Evolutionary conservation across 23 tunicate species (phyloP).

Genomic region (Aplidium turbinatum): DNA sequence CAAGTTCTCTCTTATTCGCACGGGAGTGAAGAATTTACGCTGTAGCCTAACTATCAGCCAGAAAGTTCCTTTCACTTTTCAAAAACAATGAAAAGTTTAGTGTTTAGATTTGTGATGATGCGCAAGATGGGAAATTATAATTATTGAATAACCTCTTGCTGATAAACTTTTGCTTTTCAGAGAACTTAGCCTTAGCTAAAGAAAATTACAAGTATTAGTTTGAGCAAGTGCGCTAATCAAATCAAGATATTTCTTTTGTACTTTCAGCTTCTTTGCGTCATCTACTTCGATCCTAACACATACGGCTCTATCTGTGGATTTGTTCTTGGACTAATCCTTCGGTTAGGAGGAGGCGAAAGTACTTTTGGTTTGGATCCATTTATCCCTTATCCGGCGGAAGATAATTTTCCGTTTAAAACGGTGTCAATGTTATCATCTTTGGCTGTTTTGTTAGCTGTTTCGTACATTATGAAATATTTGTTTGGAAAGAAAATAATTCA

Average conservation of each 20-base stretch:
- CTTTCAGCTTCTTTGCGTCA: constrained; percentile 52
- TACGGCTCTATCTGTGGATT: constrained; percentile 75
- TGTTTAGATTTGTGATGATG: no score
- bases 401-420: constrained; percentile 78
- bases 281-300: constrained; percentile 82
- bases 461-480: constrained; percentile 15
- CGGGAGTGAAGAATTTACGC: no score
- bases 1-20: no score
- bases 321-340: constrained; percentile 58
- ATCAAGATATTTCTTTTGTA: not conserved
- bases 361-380: constrained; percentile 56
- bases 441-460: constrained; percentile 37
- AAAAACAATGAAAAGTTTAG: no score
- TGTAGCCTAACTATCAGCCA: no score
- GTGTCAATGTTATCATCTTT: constrained; percentile 61
- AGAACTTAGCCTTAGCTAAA: no score
- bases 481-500: constrained; percentile 37
- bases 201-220: no score
- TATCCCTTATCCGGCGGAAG: constrained; percentile 67
- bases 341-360: constrained; percentile 81
- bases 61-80: no score
- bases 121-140: no score
- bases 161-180: no score
- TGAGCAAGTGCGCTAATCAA: no score
- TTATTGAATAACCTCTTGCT: no score